Evolutionary conservation across 2,113 vertebrate genomes (phyloP), one percentile per base, ranked within the genome.

Genomic region (Alces alces): DNA sequence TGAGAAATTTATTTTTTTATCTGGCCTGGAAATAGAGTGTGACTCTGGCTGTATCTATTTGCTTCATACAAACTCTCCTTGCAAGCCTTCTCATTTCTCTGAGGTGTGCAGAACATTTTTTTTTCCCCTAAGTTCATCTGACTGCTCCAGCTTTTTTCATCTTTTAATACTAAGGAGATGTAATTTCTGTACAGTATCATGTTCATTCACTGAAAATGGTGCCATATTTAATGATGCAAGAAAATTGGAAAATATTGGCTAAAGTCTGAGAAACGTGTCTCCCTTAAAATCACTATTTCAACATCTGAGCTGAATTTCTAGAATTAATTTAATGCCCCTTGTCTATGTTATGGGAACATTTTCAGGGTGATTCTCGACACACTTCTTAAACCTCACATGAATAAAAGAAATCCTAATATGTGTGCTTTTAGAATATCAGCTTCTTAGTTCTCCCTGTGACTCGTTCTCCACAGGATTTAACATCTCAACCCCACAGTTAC

Each of bases 131-230:
- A 33, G 43, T 93, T 21, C 7, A 1, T 96, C 97, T 33, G 96
- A 19, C 84, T 97, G 91, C 45, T 88, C 30, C 76, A 61, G 82
- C 28, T 64, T 97, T 97, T 96, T 60, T 28, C 55, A 47, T 91
- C 82, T 97, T 61, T 98, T 98, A 95, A 91, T 98, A 95, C 73
- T 13, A 87, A 96, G 64, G 11, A 97, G 83, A 91, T 60, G 93
- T 61, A n/a, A 96, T 98, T 93, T 86, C 91, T 88, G 47, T 45
- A 89, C 54, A 91, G 61, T 64, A 82, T 25, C 92, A 82, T 5
- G 3, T 89, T 93, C 92, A 91, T 97, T 94, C 86, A 39, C 45
- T 60, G 86, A 95, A 96, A 96, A 89, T 83, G 64, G 55, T 94
- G 54, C 93, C 73, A 10, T 60, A 86, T 85, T 96, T 97, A 96